Base-by-base conservation (phyloP, 2,113 vertebrate genomes). In the Stegastes partitus region DNA sequence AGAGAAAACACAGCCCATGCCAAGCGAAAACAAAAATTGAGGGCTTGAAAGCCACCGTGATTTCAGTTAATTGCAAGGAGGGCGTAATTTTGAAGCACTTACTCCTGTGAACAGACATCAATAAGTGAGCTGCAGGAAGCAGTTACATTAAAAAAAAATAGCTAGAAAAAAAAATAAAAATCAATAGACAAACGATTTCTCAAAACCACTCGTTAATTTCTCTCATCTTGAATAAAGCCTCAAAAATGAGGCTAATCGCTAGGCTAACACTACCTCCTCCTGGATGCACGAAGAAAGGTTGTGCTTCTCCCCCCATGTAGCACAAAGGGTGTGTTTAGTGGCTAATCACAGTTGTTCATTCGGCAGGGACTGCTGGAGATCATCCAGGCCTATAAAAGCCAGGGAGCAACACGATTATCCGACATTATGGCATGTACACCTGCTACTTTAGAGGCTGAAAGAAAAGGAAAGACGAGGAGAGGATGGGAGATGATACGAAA, bases 31-130 rank as follows among this genome's bases (percentile, higher is more conserved):
- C 50, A 55, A 79, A 77, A 86, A 81, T n/a, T 31, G 69, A 64
- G n/a, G 70, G 57, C 44, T 87, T 81, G 66, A 82, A 77, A 90
- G 80, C 70, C 45, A 49, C 65, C 34, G 26, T 74, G 74, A 89
- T 84, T 88, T 86, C 63, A 81, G 85, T 85, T 89, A 91, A 87
- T 89, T 82, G 87, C 68, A 44, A 82, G 37, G 59, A 78, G 80
- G 83, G 72, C 2, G 56, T 77, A 25, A 89, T 91, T 91, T 79
- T 66, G 68, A 81, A 31, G 73, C 64, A 83, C 79, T 87, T 84
- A 81, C 51, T 72, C 56, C 54, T 72, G 68, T 82, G 73, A 87
- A 82, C 15, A 70, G 73, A 74, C 74, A 69, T 88, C 84, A 83
- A 81, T 89, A 87, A 86, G 39, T 34, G 45, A 71, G 51, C 71